Evolutionary conservation across 2,113 vertebrate genomes (phyloP), one percentile per base, ranked within the genome.

Genomic region (Copsychus sechellarum): DNA sequence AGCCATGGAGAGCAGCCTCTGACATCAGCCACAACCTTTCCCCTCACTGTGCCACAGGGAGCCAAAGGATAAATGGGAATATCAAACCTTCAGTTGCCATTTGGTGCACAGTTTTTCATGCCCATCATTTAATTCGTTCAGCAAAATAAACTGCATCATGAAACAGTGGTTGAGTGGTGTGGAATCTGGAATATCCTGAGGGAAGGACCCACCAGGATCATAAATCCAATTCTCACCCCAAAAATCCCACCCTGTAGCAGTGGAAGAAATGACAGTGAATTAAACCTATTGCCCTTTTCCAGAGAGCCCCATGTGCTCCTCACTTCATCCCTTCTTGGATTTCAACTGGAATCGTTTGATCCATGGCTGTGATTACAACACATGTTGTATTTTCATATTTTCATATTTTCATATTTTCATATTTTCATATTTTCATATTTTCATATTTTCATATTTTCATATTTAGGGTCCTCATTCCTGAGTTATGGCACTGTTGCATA

Each of bases 401-500:
- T n/a, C n/a, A n/a, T n/a, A n/a, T n/a, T n/a, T n/a, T n/a, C n/a
- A n/a, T n/a, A n/a, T n/a, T n/a, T n/a, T n/a, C n/a, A n/a, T n/a
- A n/a, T n/a, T n/a, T n/a, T n/a, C n/a, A n/a, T n/a, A n/a, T n/a
- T n/a, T n/a, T n/a, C n/a, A n/a, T n/a, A n/a, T n/a, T n/a, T n/a
- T n/a, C n/a, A n/a, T n/a, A n/a, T n/a, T n/a, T n/a, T n/a, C n/a
- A n/a, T n/a, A n/a, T n/a, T n/a, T n/a, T n/a, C n/a, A n/a, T 12
- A 29, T 31, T 42, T 6, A 5, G 21, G 29, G 24, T 12, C n/a
- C 50, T 21, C 12, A 1, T 4, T 9, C 28, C 62, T 9, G 1
- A 3, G 11, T 8, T 4, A 2, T 3, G 8, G 33, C 1, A 21
- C 5, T 61, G 58, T 8, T 38, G 11, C 17, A 38, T 8, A 29